These are phyloP conservation scores for Calidris pygmaea DNA, from an alignment of 2,113 vertebrate genomes.

Conservation along the genomic window DNA sequence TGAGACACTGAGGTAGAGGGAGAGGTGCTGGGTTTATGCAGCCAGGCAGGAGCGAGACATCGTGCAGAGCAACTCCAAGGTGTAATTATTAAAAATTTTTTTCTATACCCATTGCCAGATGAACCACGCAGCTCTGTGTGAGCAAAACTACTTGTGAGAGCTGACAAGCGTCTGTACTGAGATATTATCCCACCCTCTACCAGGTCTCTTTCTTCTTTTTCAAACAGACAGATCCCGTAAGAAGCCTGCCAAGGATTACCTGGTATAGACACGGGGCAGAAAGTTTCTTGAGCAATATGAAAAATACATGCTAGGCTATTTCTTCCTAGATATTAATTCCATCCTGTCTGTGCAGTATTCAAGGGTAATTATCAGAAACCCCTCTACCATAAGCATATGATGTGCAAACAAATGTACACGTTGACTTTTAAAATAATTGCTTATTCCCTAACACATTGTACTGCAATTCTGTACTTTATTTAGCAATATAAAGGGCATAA, in stretches of 20 bases:
- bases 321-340: background rate
- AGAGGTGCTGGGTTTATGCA: background rate
- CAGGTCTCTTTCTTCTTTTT: background rate
- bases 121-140: background rate
- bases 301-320: background rate
- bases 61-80: background rate
- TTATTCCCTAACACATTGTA: background rate
- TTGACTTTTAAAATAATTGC: conserved; percentile 12
- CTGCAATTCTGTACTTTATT: background rate
- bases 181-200: background rate
- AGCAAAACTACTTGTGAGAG: background rate
- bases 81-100: background rate
- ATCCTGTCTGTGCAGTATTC: background rate
- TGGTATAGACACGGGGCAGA: background rate
- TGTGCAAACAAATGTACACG: conserved; percentile 15
- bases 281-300: background rate
- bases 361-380: background rate
- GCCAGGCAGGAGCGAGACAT: background rate
- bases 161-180: background rate
- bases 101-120: background rate
- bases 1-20: background rate
- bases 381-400: background rate
- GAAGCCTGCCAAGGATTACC: background rate
- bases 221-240: background rate
- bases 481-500: background rate